phyloP scores from a whole-genome alignment of 2,797 vertebrate species.

The Oreochromis mossambicus region DNA sequence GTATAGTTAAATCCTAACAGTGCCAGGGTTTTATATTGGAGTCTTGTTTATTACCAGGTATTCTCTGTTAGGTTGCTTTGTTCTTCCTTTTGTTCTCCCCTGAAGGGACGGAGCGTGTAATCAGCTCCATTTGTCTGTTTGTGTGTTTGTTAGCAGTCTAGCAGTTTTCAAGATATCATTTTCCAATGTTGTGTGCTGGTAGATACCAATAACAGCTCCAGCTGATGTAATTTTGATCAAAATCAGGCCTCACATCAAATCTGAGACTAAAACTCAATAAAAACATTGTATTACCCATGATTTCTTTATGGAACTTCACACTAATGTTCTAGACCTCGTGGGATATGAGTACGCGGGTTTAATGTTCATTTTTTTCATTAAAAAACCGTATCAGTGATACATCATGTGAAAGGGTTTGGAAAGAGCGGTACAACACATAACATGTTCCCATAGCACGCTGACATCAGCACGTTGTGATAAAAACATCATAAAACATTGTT shows the following conservation, averaged over 20 bases:
- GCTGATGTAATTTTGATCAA: no score
- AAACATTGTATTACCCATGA: background rate
- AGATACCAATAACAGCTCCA: background rate
- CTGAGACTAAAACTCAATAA: background rate
- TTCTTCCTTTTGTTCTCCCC: background rate
- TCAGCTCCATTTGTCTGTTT: background rate
- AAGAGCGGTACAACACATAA: background rate
- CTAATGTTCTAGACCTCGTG: background rate
- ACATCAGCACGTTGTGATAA: background rate
- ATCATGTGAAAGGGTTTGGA: background rate
- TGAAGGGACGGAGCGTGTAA: background rate
- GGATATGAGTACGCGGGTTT: background rate
- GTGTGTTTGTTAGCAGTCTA: background rate
- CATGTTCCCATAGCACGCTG: background rate
- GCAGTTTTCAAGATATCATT: background rate
- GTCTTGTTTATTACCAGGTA: background rate
- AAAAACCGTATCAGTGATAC: background rate
- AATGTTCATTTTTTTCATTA: background rate
- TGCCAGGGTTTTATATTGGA: background rate
- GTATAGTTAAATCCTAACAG: background rate
- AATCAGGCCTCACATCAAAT: no score
- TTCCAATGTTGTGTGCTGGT: background rate
- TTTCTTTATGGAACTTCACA: background rate
- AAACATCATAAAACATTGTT: background rate
- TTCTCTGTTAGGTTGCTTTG: background rate